Conservation (phyloP, 2,888 invertebrate genomes). For the Spodoptera littoralis region DNA sequence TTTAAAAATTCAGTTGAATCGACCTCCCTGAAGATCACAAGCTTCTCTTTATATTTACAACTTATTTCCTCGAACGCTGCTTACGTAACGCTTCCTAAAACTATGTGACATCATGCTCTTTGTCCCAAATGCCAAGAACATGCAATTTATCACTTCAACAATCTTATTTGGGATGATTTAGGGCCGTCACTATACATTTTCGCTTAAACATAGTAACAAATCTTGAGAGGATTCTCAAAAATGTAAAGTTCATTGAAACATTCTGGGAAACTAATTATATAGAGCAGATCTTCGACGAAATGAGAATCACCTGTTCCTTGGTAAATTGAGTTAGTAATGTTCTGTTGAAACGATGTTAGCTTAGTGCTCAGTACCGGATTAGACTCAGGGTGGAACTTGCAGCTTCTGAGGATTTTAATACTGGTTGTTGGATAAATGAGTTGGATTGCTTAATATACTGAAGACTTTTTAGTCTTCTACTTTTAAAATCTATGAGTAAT, state of each 20-base stretch:
- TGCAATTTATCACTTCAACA: slow-evolving; percentile 55
- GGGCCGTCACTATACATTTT: slow-evolving; percentile 46
- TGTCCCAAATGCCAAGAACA: slow-evolving; percentile 51
- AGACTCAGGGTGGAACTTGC: slow-evolving; percentile 9
- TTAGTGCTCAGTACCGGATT: slow-evolving; percentile 11
- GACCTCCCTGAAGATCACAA: slow-evolving; percentile 24
- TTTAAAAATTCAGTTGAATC: slow-evolving; percentile 40
- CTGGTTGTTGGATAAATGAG: background rate
- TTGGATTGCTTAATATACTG: too few relatives aligned
- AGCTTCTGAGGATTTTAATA: slow-evolving; percentile 3
- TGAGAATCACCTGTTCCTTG: slow-evolving; percentile 30
- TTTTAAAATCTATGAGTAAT: too few relatives aligned
- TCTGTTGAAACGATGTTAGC: slow-evolving; percentile 39
- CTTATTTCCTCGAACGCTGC: slow-evolving; percentile 46
- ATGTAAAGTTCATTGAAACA: slow-evolving; percentile 31
- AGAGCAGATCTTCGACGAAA: slow-evolving; percentile 56
- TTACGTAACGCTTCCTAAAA: slow-evolving; percentile 54
- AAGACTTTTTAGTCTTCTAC: too few relatives aligned
- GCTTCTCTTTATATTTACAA: slow-evolving; percentile 38
- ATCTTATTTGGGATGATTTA: slow-evolving; percentile 63
- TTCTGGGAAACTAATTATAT: slow-evolving; percentile 55
- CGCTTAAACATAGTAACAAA: slow-evolving; percentile 50
- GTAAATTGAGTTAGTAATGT: slow-evolving; percentile 40
- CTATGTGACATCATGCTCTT: slow-evolving; percentile 47
- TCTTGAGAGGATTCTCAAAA: slow-evolving; percentile 39